Conservation (phyloP, 2,888 invertebrate species). For the Drosophila maculinotata region DNA sequence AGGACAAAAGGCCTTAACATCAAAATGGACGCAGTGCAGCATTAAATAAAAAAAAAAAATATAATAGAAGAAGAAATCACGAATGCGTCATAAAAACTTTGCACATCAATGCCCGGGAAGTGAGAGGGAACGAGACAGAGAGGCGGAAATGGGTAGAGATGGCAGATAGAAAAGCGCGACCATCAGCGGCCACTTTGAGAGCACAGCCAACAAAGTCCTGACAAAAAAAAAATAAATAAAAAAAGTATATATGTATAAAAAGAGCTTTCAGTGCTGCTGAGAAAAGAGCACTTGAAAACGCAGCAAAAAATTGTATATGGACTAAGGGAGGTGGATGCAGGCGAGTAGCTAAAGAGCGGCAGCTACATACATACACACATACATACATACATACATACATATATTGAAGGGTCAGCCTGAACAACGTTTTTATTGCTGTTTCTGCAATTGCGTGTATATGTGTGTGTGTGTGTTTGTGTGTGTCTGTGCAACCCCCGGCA, state of each 20-base stretch:
- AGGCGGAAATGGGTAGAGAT: conserved; percentile 4
- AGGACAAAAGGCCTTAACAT: conserved; percentile 71
- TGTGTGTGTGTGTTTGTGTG: conserved; percentile 26
- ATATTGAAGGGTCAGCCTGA: conserved; percentile 54
- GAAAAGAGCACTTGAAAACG: conserved; percentile 65
- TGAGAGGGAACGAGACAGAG: conserved; percentile 2
- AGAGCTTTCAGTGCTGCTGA: conserved; percentile 47
- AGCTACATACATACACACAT: conserved; percentile 1
- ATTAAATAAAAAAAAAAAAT: conserved; percentile 46
- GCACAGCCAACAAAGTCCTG: conserved; percentile 63
- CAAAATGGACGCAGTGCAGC: conserved; percentile 74
- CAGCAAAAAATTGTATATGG: conserved; percentile 59
- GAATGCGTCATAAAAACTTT: conserved; percentile 79
- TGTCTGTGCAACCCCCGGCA: conserved; percentile 48
- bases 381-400: conserved; percentile 1
- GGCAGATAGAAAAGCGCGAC: conserved; percentile 53
- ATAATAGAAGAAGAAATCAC: conserved; percentile 64
- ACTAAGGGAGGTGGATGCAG: background rate
- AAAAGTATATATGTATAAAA: conserved; percentile 35
- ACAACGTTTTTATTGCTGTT: conserved; percentile 62
- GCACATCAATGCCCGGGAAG: conserved; percentile 65
- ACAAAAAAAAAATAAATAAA: conserved; percentile 23
- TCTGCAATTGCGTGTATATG: conserved; percentile 26
- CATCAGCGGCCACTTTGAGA: conserved; percentile 60
- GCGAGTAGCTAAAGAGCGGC: conserved; percentile 3